Percentiles rank a stretch among this genome's conserved stretches.
Evolutionary conservation across 1,140 invertebrate genomes (phyloP).

Genomic region (Saccostrea cuccullata): DNA sequence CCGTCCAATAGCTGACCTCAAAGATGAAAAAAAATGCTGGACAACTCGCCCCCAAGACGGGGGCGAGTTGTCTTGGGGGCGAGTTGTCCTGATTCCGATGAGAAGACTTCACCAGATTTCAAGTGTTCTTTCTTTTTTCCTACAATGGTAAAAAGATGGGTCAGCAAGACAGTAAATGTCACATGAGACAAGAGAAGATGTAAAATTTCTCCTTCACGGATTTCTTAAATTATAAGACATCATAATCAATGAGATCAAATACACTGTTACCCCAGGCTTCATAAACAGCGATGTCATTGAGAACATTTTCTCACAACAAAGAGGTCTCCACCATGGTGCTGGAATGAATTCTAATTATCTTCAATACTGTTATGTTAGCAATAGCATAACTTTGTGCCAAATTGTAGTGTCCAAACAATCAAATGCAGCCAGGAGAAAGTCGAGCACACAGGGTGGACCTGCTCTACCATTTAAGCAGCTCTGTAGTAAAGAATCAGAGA

Average conservation of each 20-base stretch:
- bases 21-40: no score
- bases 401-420: conserved; percentile 33
- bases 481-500: not conserved
- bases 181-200: not conserved
- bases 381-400: conserved; percentile 43
- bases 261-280: not conserved
- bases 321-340: conserved; percentile 41
- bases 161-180: not conserved
- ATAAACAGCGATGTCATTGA: conserved; percentile 52
- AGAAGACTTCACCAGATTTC: conserved; percentile 10
- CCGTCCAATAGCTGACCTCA: not conserved
- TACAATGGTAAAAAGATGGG: conserved; percentile 24
- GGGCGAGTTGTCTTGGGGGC: no score
- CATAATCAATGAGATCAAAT: not conserved
- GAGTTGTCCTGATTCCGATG: no score
- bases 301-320: conserved; percentile 48
- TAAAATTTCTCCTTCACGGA: not conserved
- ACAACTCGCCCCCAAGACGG: no score
- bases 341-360: conserved; percentile 41
- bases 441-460: not conserved
- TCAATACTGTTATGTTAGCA: conserved; percentile 17
- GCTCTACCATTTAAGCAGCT: not conserved
- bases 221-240: not conserved
- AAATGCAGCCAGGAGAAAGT: conserved; percentile 33
- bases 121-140: conserved; percentile 11